Evolutionary conservation across 2,113 vertebrate genomes (phyloP).

Genomic region (Sphaerodactylus townsendi): DNA sequence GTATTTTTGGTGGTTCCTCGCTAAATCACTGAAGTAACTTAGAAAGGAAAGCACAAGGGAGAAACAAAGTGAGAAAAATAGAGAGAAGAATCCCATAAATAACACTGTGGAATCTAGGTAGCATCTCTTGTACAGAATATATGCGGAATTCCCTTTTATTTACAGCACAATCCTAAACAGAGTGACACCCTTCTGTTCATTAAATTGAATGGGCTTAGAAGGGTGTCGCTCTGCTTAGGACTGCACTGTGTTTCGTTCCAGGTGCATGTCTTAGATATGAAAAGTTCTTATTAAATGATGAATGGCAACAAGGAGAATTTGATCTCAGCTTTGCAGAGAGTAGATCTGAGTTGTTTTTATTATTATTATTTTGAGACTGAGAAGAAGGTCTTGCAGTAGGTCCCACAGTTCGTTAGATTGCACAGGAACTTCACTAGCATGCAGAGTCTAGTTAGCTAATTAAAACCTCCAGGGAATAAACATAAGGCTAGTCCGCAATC

Average conservation of each 20-base stretch:
- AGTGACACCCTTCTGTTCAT: neutral
- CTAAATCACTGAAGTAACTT: neutral
- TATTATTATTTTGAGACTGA: neutral
- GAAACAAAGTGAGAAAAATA: neutral
- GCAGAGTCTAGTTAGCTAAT: neutral
- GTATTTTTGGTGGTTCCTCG: neutral
- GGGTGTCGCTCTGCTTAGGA: too few species aligned
- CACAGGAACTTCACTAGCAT: neutral
- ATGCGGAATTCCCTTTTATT: neutral
- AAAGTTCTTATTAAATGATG: neutral
- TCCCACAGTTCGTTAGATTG: neutral
- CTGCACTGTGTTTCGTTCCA: too few species aligned
- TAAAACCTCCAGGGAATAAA: neutral
- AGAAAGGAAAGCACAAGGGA: neutral
- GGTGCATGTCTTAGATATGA: neutral
- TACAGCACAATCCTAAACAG: neutral
- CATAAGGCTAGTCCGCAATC: neutral
- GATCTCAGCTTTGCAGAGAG: neutral
- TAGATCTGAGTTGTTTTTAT: neutral
- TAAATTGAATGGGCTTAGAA: too few species aligned
- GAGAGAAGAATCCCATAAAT: neutral
- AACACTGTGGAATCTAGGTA: neutral
- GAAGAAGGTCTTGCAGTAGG: neutral
- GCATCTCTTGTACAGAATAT: neutral
- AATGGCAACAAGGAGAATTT: neutral